phyloP scores from a whole-genome alignment of 2,113 vertebrate genomes.

The Erpornis zantholeuca region DNA sequence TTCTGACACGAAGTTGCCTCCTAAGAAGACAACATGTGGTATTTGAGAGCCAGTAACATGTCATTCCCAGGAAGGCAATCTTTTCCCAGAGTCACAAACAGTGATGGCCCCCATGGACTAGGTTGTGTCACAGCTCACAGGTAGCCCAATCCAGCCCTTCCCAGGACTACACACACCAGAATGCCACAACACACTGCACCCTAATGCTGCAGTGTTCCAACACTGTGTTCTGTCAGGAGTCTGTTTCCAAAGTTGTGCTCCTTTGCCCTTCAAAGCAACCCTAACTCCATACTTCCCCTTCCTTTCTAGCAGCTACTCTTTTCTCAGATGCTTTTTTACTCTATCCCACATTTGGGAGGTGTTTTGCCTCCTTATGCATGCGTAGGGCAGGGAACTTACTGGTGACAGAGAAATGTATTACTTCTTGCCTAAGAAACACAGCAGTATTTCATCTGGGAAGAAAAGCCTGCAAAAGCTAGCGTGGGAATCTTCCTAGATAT shows the following conservation, averaged over 20 bases:
- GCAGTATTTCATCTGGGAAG: background rate
- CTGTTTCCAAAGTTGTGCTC: background rate
- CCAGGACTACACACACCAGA: background rate
- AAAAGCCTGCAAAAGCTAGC: background rate
- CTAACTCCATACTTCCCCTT: background rate
- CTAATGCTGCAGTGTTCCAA: background rate
- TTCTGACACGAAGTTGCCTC: background rate
- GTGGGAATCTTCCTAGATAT: background rate
- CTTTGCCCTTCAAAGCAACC: background rate
- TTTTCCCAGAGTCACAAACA: background rate
- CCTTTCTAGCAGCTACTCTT: background rate
- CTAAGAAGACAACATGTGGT: background rate
- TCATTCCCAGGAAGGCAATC: background rate
- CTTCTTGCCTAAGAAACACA: background rate
- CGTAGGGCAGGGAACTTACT: background rate
- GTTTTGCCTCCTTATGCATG: background rate
- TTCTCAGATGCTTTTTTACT: background rate
- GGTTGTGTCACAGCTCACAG: rapidly evolving
- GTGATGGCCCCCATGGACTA: background rate
- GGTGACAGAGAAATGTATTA: background rate
- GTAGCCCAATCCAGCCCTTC: background rate
- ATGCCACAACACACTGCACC: background rate
- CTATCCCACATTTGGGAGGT: rapidly evolving
- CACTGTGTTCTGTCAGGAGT: background rate
- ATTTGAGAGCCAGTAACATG: rapidly evolving